A percentile compares a stretch with the other conserved stretches of the same genome.
Evolutionary conservation across 2,113 vertebrate species (phyloP).

Genomic region (Daubentonia madagascariensis): DNA sequence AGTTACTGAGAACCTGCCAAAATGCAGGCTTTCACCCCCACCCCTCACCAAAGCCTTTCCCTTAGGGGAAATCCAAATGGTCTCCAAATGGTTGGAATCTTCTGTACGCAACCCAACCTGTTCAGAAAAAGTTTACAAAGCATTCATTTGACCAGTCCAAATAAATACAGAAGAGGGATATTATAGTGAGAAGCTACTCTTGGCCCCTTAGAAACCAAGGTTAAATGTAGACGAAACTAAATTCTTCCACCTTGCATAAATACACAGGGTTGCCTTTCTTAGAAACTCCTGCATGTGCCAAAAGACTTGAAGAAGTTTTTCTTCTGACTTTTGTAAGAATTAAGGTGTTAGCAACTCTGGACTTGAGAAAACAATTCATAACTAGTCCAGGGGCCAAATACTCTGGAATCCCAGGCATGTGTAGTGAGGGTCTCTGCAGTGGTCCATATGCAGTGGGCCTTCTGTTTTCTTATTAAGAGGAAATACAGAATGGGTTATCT

Average conservation of each 20-base stretch:
- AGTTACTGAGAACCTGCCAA: background rate
- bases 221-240: background rate
- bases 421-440: background rate
- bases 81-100: background rate
- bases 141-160: background rate
- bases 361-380: background rate
- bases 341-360: background rate
- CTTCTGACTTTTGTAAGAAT: background rate
- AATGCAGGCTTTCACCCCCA: background rate
- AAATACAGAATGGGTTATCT: background rate
- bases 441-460: background rate
- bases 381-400: background rate
- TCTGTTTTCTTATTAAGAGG: background rate
- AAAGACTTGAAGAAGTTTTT: background rate
- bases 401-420: background rate
- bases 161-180: background rate
- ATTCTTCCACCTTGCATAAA: background rate
- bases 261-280: background rate
- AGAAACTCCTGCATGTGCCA: background rate
- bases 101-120: background rate
- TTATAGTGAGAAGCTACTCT: background rate
- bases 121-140: background rate
- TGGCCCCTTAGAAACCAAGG: background rate
- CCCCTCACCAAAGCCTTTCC: background rate
- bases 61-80: background rate